These are phyloP conservation scores for Orbicella faveolata DNA, from an alignment of 64 coral and sea anemone species.

Conservation along the genomic window DNA sequence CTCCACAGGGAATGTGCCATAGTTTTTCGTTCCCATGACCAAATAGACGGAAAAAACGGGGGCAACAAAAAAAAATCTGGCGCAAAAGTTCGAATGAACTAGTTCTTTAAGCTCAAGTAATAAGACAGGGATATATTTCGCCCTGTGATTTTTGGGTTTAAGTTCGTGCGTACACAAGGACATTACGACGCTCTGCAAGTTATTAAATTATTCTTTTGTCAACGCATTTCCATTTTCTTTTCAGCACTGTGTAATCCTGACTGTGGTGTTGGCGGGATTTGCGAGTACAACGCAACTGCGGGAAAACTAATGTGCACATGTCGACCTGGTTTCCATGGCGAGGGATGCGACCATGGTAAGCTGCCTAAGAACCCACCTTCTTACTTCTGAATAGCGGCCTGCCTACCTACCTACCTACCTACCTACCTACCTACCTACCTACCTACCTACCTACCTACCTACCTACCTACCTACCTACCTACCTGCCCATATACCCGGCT, in stretches of 20 bases:
- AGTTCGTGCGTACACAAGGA: no score
- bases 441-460: neutral
- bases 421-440: neutral
- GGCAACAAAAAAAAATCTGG: no score
- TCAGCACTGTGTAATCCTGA: conserved; percentile 15
- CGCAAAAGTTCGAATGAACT: no score
- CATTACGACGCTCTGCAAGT: no score
- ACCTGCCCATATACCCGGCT: neutral
- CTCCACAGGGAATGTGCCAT: no score
- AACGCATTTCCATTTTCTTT: neutral
- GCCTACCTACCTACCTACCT: neutral
- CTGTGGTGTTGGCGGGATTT: conserved; percentile 49
- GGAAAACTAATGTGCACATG: neutral
- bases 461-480: neutral
- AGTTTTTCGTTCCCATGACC: no score
- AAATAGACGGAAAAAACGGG: no score
- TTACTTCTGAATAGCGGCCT: neutral
- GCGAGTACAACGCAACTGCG: conserved; percentile 1
- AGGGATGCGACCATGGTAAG: conserved; percentile 48
- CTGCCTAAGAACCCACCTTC: neutral
- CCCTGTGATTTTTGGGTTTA: no score
- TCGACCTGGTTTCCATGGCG: conserved; percentile 36
- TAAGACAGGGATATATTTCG: no score
- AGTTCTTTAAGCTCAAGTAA: no score
- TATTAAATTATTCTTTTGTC: neutral